Conservation (phyloP, 37 sponge, comb jelly and placozoan genomes). For the Ianthella basta region DNA sequence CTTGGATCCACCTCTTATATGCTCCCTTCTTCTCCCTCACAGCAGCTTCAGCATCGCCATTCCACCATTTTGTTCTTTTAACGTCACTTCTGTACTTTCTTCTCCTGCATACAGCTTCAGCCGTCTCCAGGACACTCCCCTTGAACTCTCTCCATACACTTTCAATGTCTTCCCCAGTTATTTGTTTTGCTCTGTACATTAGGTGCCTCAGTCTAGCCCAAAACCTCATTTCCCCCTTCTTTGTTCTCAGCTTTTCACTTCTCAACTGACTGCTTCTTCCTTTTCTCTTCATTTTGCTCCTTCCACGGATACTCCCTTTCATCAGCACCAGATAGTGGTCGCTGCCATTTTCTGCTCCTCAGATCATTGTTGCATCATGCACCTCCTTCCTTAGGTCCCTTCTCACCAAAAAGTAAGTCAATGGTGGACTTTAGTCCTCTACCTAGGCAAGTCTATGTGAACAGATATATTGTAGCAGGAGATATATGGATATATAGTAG, state of each 20-base stretch:
- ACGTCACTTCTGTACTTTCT: neutral
- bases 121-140: conserved; percentile 9
- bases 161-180: neutral
- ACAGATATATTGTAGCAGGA: too few relatives aligned
- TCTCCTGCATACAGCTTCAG: neutral
- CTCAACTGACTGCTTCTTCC: neutral
- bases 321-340: conserved; percentile 1
- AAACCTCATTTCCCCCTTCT: neutral
- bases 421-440: conserved; percentile 7
- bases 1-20: conserved; percentile 6
- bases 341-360: conserved; percentile 9
- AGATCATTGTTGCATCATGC: neutral
- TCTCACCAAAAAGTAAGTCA: conserved; percentile 17
- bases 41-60: neutral
- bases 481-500: too few relatives aligned
- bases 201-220: neutral
- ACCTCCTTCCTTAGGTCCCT: neutral
- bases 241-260: conserved; percentile 11
- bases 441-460: neutral
- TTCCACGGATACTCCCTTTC: neutral
- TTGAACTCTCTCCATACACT: neutral
- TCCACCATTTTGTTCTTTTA: conserved; percentile 1
- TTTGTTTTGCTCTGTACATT: neutral
- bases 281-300: conserved; percentile 19
- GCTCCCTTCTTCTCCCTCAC: conserved; percentile 2